Percentiles rank a stretch among this genome's conserved stretches.
phyloP scores from a whole-genome alignment of 35 echinoderm and acorn worm genomes.

The Ptychodera flava region DNA sequence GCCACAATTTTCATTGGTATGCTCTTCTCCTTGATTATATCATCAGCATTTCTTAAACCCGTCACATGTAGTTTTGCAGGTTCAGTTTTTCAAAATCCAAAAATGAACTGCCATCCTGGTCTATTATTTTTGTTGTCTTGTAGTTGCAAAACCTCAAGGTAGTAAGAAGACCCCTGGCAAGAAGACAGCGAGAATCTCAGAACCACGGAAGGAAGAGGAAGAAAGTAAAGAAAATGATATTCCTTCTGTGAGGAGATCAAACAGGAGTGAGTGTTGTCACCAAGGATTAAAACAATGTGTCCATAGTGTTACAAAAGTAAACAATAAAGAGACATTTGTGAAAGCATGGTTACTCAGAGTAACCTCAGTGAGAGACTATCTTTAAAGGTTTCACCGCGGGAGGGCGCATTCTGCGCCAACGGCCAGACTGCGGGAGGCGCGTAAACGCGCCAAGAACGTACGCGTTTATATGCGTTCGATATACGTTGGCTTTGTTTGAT shows the following conservation, averaged over 20 bases:
- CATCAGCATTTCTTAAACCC: too few species aligned
- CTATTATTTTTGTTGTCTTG: too few species aligned
- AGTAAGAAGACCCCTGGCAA: background rate
- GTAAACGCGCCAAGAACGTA: too few species aligned
- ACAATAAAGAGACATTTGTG: background rate
- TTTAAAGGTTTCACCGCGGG: background rate
- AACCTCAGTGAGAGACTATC: slow-evolving; percentile 6
- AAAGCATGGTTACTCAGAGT: background rate
- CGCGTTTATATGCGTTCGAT: too few species aligned
- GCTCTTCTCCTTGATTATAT: too few species aligned
- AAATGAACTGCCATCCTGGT: background rate
- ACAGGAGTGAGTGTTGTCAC: slow-evolving; percentile 31
- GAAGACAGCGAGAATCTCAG: background rate
- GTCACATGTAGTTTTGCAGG: background rate
- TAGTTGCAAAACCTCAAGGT: background rate
- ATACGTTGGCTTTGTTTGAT: too few species aligned
- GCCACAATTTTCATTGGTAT: too few species aligned
- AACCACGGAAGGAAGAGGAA: slow-evolving; percentile 36
- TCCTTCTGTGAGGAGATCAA: slow-evolving; percentile 31
- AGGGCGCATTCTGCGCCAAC: too few species aligned
- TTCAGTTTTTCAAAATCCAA: background rate
- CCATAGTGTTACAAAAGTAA: background rate
- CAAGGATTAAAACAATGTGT: slow-evolving; percentile 4
- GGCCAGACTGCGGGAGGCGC: too few species aligned
- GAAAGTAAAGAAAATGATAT: slow-evolving; percentile 31